Percentiles rank a stretch among this genome's conserved stretches.
phyloP scores from a whole-genome alignment of 2,888 invertebrate species.

The Neelides folsomi region DNA sequence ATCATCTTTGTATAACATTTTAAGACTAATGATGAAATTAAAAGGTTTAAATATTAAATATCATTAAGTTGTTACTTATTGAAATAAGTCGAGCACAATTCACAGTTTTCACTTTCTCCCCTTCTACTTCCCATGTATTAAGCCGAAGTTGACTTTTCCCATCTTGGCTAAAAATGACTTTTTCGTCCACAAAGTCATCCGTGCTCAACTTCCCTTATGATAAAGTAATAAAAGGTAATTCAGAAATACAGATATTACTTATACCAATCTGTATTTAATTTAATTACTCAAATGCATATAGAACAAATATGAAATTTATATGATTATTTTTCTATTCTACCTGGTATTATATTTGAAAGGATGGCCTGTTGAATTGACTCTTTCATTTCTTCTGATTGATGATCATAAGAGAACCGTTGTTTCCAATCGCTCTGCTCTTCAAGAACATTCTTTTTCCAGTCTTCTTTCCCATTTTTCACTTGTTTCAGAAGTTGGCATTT shows the following conservation, averaged over 20 bases:
- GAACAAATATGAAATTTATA: neutral
- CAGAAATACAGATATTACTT: neutral
- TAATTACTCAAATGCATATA: no score
- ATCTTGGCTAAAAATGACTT: constrained; percentile 38
- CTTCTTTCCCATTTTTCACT: constrained; percentile 2
- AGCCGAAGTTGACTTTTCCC: constrained; percentile 45
- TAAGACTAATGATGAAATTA: no score
- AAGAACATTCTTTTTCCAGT: constrained; percentile 2
- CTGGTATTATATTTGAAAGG: neutral
- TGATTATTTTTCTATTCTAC: no score
- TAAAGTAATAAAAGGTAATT: constrained; percentile 40
- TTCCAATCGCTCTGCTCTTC: neutral
- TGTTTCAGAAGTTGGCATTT: neutral
- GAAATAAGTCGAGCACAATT: constrained; percentile 53
- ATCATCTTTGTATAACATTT: no score
- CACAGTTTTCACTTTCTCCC: constrained; percentile 46
- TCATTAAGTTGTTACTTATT: no score
- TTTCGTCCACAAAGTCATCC: constrained; percentile 47
- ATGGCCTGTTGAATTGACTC: neutral
- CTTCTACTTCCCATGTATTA: constrained; percentile 45
- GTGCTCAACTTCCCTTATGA: constrained; percentile 48
- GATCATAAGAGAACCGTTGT: no score
- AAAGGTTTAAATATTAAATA: no score
- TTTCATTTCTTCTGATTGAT: no score
- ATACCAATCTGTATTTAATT: neutral